Evolutionary conservation across 2,797 vertebrate species (phyloP), one percentile per base, ranked within the genome.

Genomic region (Gadopsis marmoratus): DNA sequence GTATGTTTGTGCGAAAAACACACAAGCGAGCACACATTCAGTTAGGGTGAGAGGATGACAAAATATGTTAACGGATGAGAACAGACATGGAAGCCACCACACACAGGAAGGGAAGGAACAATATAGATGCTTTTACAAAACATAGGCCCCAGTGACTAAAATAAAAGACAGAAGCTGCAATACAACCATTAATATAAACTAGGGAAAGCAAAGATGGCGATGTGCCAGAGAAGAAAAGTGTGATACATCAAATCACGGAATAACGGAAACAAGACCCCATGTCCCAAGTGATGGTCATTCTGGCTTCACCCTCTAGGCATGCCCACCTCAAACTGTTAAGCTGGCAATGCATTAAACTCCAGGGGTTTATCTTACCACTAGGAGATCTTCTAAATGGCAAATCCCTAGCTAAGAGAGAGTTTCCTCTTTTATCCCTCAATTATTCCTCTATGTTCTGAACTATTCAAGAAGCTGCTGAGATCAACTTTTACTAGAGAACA

Each of bases 11-110:
- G 61, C 55, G 29, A 74, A 77, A 77, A 76, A 80, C 67, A 80
- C 56, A 67, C 60, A 71, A 84, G 69, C 77, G 67, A 91, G 82
- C 76, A 83, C 74, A 73, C 77, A 78, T 86, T 76, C 82, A 51
- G 53, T 72, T 64, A 53, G 58, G 55, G 80, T 76, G 84, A 93
- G 82, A 91, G 81, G 85, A 88, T 80, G 84, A 83, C 78, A 88
- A 87, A 83, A 74, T 70, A 88, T 81, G 86, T 73, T 71, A 81
- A 81, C 13, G 67, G 70, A 84, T 75, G 81, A 70, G 82, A 88
- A 71, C 53, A 83, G 73, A 71, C 78, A 75, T 47, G 43, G 66
- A 66, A 78, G 75, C 66, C 12, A n/a, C 74, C 79, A 66, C 53
- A 64, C 61, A 75, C 41, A 62, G 59, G 14, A 59, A 48, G 43